Evolutionary conservation across 2,888 invertebrate species (phyloP).

Genomic region (Hydroisotoma schaefferi): DNA sequence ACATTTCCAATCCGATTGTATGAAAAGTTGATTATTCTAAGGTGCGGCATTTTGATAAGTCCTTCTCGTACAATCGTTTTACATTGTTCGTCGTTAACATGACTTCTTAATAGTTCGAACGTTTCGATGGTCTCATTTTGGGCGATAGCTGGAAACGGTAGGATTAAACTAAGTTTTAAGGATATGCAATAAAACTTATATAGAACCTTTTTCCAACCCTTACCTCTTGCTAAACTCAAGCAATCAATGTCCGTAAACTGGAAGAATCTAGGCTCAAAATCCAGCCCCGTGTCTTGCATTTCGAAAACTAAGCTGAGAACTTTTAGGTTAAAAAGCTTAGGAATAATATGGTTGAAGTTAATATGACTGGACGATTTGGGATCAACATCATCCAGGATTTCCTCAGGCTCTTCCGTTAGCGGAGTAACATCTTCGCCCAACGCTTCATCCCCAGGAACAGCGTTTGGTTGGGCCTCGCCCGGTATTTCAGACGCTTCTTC

Average conservation of each 20-base stretch:
- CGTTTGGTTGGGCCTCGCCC: constrained; percentile 3
- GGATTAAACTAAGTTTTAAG: constrained; percentile 2
- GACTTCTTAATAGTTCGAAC: constrained; percentile 43
- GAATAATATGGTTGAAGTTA: constrained; percentile 40
- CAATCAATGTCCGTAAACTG: constrained; percentile 46
- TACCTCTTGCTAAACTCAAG: constrained; percentile 40
- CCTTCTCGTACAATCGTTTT: constrained; percentile 44
- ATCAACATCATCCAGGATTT: background rate
- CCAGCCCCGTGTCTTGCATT: constrained; percentile 42
- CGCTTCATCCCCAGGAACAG: constrained; percentile 8
- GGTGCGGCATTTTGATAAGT: constrained; percentile 40
- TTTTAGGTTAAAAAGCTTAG: constrained; percentile 31
- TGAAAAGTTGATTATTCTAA: constrained; percentile 43
- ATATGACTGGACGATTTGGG: constrained; percentile 37
- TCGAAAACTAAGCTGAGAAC: constrained; percentile 43
- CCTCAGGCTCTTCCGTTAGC: background rate
- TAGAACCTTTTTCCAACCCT: background rate
- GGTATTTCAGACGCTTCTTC: constrained; percentile 17
- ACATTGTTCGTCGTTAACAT: constrained; percentile 42
- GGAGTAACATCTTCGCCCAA: background rate
- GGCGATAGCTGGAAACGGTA: constrained; percentile 29
- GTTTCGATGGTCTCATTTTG: constrained; percentile 33
- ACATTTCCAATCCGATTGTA: constrained; percentile 42
- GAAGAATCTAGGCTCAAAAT: constrained; percentile 41
- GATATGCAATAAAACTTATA: background rate